phyloP scores from a whole-genome alignment of 2,888 invertebrate species.

The Artemia sinica region DNA sequence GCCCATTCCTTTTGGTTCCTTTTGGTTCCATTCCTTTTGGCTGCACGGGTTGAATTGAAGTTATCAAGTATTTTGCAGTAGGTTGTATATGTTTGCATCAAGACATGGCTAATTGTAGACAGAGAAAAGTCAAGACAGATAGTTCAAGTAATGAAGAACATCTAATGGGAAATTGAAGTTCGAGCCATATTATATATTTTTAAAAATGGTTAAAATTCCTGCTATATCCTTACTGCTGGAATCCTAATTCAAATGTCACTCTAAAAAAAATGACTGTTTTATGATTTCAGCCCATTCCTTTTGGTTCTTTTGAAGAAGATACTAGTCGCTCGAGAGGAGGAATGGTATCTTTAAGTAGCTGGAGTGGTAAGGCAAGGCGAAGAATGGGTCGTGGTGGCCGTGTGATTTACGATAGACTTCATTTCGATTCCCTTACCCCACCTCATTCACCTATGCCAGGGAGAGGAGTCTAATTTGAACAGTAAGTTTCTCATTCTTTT shows the following conservation, averaged over 20 bases:
- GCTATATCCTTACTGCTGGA: too few species aligned
- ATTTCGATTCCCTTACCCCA: background rate
- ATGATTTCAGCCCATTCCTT: background rate
- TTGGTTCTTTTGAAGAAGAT: background rate
- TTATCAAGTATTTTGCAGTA: too few species aligned
- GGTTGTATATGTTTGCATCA: too few species aligned
- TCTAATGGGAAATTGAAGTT: too few species aligned
- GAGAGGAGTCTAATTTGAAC: background rate
- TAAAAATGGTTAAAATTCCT: too few species aligned
- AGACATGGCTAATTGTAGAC: too few species aligned
- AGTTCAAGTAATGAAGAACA: too few species aligned
- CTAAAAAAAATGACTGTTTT: background rate
- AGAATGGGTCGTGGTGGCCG: background rate
- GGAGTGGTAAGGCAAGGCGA: background rate
- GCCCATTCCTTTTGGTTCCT: background rate
- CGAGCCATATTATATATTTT: too few species aligned
- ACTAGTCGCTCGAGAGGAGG: slow-evolving; percentile 6
- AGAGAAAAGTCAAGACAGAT: too few species aligned
- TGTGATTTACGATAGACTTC: slow-evolving; percentile 3
- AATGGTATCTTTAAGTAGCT: background rate
- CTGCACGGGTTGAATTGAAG: too few species aligned
- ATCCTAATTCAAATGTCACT: too few species aligned
- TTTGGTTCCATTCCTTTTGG: too few species aligned
- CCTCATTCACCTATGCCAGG: background rate
- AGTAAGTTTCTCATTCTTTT: background rate